These are phyloP conservation scores for Dendroctonus valens DNA, from an alignment of 1,140 invertebrate genomes.

Conservation along the genomic window DNA sequence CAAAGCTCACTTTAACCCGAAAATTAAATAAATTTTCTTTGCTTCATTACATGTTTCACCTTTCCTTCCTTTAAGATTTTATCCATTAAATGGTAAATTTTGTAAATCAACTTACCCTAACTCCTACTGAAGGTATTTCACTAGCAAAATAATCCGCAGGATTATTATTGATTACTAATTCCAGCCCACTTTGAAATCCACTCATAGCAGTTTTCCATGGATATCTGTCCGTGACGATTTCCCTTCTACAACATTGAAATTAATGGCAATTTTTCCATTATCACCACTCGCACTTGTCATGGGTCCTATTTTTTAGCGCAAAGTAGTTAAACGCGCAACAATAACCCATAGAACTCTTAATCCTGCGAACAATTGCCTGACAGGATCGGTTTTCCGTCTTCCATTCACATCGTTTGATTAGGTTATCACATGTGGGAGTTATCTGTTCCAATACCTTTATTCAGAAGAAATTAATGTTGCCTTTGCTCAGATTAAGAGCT, in stretches of 20 bases:
- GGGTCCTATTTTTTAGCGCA: no score
- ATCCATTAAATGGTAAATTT: no score
- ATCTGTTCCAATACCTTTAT: conserved; percentile 40
- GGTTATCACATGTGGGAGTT: conserved; percentile 54
- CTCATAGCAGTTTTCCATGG: conserved; percentile 55
- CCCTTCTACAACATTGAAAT: not conserved
- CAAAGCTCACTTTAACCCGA: no score
- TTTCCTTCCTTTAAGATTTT: no score
- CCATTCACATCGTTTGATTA: conserved; percentile 63
- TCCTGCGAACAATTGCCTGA: conserved; percentile 57
- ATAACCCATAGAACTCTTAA: conserved; percentile 55
- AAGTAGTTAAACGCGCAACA: conserved; percentile 72
- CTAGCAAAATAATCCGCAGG: conserved; percentile 44
- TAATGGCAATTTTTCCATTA: not conserved
- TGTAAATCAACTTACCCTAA: conserved; percentile 26
- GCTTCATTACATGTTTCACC: no score
- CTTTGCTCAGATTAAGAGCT: no score
- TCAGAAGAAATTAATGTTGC: no score
- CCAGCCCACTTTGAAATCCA: conserved; percentile 63
- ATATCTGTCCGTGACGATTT: not conserved
- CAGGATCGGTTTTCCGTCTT: conserved; percentile 60
- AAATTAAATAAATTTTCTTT: no score
- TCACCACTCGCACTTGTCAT: no score
- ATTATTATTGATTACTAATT: conserved; percentile 54
- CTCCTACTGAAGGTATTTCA: conserved; percentile 44